These are phyloP conservation scores for Novumbra hubbsi DNA, from an alignment of 2,797 vertebrate species.

Conservation along the genomic window DNA sequence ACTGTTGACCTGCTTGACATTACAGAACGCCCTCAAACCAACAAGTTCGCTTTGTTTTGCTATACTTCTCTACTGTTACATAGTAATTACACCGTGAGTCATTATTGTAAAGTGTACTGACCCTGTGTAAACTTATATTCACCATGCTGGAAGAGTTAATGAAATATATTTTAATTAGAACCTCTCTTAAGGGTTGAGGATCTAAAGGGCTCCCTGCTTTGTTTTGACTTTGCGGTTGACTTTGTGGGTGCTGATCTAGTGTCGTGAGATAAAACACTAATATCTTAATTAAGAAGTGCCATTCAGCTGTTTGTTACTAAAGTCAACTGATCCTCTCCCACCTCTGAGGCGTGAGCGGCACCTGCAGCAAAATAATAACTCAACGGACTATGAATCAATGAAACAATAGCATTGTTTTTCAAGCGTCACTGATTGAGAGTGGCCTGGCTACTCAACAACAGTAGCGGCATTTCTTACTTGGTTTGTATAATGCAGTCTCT, in stretches of 20 bases:
- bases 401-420: slow-evolving; percentile 75
- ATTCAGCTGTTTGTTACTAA: slow-evolving; percentile 62
- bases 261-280: slow-evolving; percentile 70
- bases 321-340: slow-evolving; percentile 29
- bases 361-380: slow-evolving; percentile 58
- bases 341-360: slow-evolving; percentile 43
- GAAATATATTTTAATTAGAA: slow-evolving; percentile 82
- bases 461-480: slow-evolving; percentile 42
- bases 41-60: slow-evolving; percentile 67
- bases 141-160: slow-evolving; percentile 80
- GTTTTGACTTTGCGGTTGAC: slow-evolving; percentile 74
- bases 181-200: slow-evolving; percentile 69
- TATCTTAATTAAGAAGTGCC: slow-evolving; percentile 74
- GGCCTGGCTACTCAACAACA: slow-evolving; percentile 73
- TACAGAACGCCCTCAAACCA: slow-evolving; percentile 38
- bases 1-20: slow-evolving; percentile 49
- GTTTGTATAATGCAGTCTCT: slow-evolving; percentile 74
- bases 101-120: slow-evolving; percentile 79
- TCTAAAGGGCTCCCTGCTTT: slow-evolving; percentile 70
- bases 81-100: slow-evolving; percentile 79
- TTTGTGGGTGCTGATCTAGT: slow-evolving; percentile 72
- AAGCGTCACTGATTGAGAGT: slow-evolving; percentile 77
- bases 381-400: slow-evolving; percentile 65
- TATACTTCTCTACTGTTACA: slow-evolving; percentile 66
- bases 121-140: slow-evolving; percentile 82